Base-by-base conservation (phyloP, 2,113 vertebrate species). In the Fukomys damarensis region DNA sequence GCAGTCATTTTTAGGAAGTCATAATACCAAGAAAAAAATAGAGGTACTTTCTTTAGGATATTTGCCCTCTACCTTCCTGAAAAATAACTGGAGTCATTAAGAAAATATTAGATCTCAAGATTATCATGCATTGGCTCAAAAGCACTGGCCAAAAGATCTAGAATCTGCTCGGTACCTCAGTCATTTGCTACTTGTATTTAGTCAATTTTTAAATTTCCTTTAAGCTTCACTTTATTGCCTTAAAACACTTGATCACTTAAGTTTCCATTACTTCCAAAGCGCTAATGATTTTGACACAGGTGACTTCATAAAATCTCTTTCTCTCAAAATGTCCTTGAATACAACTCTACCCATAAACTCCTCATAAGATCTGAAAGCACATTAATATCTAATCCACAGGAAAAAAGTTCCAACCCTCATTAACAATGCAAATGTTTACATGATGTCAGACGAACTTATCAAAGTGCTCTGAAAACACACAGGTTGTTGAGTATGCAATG, bases 31-130 rank as follows among this genome's bases (percentile, higher is more conserved):
- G 38, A 94, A 19, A 79, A 77, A 95, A 77, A 68, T 12, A 93
- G 65, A 95, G 32, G 91, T 26, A 5, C 19, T 94, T 72, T 90
- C 59, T 76, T 93, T 84, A 87, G 91, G 96, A 79, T 74, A 93
- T 61, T 59, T 91, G 19, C 30, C 30, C 32, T 77, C 38, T 3
- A 17, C 41, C 46, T 30, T 89, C 74, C 74, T 85, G 28, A 76
- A n/a, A 93, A 93, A 74, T 30, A 87, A 56, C 9, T 52, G 8
- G n/a, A 66, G 20, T 77, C 65, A 74, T 13, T 43, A 70, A 83
- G 22, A 72, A 77, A 97, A 80, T 70, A 66, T 83, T 7, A 82
- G 43, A 89, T 65, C 19, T 65, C 6, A 86, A 3, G 32, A 41
- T 86, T 63, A 54, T 74, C 12, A 30, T 52, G 30, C 9, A 32